phyloP scores from a whole-genome alignment of 2,888 invertebrate genomes.

The Lepidochrysops patricia region DNA sequence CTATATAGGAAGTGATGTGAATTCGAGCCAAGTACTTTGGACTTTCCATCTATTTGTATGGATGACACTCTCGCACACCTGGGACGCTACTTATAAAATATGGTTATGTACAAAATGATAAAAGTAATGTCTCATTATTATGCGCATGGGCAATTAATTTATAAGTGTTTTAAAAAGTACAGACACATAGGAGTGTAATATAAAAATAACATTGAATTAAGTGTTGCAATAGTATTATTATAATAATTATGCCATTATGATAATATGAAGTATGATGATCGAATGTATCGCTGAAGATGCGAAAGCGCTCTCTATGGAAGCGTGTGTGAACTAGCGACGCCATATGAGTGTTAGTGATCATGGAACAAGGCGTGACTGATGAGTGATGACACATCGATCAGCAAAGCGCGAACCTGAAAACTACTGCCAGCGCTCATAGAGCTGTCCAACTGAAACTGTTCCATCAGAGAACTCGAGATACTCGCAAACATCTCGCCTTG shows the following conservation, averaged over 20 bases:
- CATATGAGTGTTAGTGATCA: conserved; percentile 10
- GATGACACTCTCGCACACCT: conserved; percentile 10
- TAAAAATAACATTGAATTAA: neutral
- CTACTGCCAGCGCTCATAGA: conserved; percentile 84
- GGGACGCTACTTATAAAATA: conserved; percentile 1
- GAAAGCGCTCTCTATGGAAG: conserved; percentile 20
- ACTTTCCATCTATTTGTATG: conserved; percentile 40
- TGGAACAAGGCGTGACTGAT: conserved; percentile 14
- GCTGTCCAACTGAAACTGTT: conserved; percentile 85
- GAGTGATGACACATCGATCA: conserved; percentile 44
- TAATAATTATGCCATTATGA: no score
- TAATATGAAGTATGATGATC: neutral
- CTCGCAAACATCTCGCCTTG: conserved; percentile 89
- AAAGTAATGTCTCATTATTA: neutral
- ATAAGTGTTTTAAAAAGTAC: neutral
- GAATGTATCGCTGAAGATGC: neutral
- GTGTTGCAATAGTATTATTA: no score
- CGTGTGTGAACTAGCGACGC: conserved; percentile 4
- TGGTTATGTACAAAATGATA: neutral
- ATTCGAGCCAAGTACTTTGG: conserved; percentile 48
- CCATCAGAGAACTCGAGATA: conserved; percentile 87
- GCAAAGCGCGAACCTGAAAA: conserved; percentile 78
- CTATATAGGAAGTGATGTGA: conserved; percentile 57
- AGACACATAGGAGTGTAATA: neutral
- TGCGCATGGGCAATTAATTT: neutral